Conservation (phyloP, 53 echinoderm and acorn worm genomes). For the Holothuria scabra region DNA sequence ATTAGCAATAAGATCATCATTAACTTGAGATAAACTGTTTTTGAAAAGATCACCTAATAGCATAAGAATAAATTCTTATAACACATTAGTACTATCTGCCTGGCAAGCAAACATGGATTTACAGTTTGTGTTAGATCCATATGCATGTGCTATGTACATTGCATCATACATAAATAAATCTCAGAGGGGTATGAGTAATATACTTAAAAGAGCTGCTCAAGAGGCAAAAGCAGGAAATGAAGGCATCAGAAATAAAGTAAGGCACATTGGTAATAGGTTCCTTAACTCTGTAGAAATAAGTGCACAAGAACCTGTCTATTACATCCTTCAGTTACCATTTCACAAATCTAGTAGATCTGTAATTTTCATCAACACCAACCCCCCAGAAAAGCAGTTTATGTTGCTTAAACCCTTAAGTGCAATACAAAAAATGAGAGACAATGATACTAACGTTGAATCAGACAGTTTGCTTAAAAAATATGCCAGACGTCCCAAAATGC, state of each 20-base stretch:
- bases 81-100: constrained; percentile 39
- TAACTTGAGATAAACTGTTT: constrained; percentile 40
- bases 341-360: constrained; percentile 14
- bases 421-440: constrained; percentile 2
- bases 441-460: constrained; percentile 25
- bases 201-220: constrained; percentile 32
- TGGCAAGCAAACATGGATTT: constrained; percentile 62
- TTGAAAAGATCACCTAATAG: constrained; percentile 43
- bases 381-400: constrained; percentile 29
- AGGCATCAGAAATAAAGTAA: not conserved
- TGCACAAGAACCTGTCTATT: constrained; percentile 53
- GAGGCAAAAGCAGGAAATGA: constrained; percentile 50
- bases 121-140: constrained; percentile 50
- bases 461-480: constrained; percentile 11
- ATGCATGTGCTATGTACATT: constrained; percentile 59
- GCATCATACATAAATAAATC: constrained; percentile 54
- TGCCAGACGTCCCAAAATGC: constrained; percentile 15
- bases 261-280: constrained; percentile 39
- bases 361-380: constrained; percentile 30
- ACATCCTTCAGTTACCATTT: constrained; percentile 39
- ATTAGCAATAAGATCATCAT: constrained; percentile 13
- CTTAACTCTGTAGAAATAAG: constrained; percentile 26
- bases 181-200: constrained; percentile 54
- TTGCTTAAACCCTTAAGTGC: constrained; percentile 6
- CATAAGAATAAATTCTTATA: constrained; percentile 54